Percentiles rank a stretch among this genome's conserved stretches.
phyloP scores from a whole-genome alignment of 2,888 invertebrate genomes.

The Omphaloscelis lunosa region DNA sequence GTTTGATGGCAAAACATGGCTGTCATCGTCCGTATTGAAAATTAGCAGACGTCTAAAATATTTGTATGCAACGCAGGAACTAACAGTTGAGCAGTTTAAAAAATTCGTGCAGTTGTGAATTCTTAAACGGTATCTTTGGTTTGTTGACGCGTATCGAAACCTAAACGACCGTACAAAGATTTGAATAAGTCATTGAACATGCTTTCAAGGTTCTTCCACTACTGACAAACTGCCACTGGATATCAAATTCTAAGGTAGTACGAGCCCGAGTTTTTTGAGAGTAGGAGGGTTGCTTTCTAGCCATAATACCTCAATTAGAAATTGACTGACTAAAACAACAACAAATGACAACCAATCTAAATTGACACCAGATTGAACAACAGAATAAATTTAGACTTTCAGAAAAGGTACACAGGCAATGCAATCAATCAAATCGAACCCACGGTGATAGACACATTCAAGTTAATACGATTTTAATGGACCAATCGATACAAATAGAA shows the following conservation, averaged over 20 bases:
- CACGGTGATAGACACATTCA: background rate
- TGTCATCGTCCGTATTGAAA: background rate
- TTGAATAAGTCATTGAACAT: conserved; percentile 7
- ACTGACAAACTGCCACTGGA: background rate
- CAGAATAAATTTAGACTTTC: background rate
- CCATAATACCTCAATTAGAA: background rate
- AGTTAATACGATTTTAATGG: conserved; percentile 48
- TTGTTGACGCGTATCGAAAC: conserved; percentile 31
- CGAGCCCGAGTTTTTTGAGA: background rate
- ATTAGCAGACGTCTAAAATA: conserved; percentile 3
- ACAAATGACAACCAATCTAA: background rate
- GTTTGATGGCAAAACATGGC: background rate
- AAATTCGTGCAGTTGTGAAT: conserved; percentile 25
- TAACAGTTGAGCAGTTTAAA: background rate
- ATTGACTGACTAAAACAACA: background rate
- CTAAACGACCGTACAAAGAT: background rate
- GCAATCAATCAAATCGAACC: conserved; percentile 35
- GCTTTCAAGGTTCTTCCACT: conserved; percentile 24
- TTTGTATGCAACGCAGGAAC: conserved; percentile 25
- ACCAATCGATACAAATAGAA: conserved; percentile 41
- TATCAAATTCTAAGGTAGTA: background rate
- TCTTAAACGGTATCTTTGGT: conserved; percentile 24
- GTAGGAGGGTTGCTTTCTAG: background rate
- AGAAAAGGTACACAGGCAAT: background rate
- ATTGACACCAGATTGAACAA: background rate